Base-by-base conservation (phyloP, 2,113 vertebrate genomes). In the Castor canadensis region DNA sequence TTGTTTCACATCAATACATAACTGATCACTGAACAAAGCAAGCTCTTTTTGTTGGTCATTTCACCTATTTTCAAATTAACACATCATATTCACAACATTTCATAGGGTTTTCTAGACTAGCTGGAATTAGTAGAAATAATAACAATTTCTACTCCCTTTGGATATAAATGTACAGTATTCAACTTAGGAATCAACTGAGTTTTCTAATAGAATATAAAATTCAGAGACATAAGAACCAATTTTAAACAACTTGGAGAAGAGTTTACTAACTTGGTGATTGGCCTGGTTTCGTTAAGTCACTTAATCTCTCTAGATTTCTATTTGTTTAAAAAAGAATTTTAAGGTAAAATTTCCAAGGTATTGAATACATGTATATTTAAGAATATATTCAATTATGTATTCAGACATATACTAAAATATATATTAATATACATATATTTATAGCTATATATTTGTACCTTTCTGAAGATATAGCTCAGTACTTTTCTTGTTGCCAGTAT, bases 251-350 rank as follows among this genome's bases (percentile, higher is more conserved):
- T 54, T 93, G 30, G 22, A 75, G 43, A 79, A 90, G 20, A 75
- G 54, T 56, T 76, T 80, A 54, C 38, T 76, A 69, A 24, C 2
- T 54, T 24, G 13, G 11, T 35, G 26, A 54, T 69, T 95, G 30
- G 60, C 9, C 54, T 4, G 66, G 62, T 96, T 54, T 69, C 12
- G 20, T 47, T n/a, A 64, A 75, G 28, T 67, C 69, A 49, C 49
- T 89, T 81, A 3, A 69, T 35, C 5, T 56, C 17, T 84, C 28
- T 43, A 72, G 6, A 49, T 75, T n/a, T 75, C 45, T n/a, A 62
- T 67, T 69, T 82, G 26, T 5, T 47, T 86, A n/a, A 86, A 47
- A 93, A 81, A 49, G 15, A 92, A 84, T n/a, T 87, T 92, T 76
- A 90, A 69, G 35, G n/a, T 30, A 60, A 10, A 52, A 64, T 75